phyloP scores from a whole-genome alignment of 2,888 invertebrate species.

The Agapostemon virescens region DNA sequence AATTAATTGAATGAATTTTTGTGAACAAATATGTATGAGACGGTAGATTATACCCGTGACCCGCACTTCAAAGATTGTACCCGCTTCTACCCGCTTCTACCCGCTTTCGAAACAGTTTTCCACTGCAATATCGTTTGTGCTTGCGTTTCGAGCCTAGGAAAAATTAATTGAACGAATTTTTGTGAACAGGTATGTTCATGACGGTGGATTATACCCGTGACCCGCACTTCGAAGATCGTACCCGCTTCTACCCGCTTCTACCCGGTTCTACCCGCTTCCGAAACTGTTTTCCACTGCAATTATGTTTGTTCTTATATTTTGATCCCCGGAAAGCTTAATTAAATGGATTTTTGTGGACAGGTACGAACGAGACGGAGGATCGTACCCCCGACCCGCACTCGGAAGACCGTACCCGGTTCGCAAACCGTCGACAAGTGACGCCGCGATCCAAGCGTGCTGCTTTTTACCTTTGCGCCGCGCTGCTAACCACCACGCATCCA shows the following conservation, averaged over 20 bases:
- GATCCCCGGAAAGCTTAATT: accelerated
- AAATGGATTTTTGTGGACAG: background rate
- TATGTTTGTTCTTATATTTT: background rate
- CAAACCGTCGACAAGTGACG: constrained; percentile 70
- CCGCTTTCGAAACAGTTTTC: too few species aligned
- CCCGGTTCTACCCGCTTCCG: too few species aligned
- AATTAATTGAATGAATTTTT: background rate
- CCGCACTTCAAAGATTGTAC: too few species aligned
- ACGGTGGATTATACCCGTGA: too few species aligned
- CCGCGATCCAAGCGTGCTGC: constrained; percentile 31
- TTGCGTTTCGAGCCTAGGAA: background rate
- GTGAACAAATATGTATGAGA: accelerated
- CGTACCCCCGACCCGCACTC: background rate
- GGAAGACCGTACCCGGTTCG: constrained; percentile 62
- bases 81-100: too few species aligned
- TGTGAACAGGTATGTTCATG: background rate
- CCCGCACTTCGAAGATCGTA: background rate
- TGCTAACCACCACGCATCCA: constrained; percentile 69
- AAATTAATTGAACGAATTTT: background rate
- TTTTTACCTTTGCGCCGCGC: constrained; percentile 63
- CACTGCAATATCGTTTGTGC: background rate
- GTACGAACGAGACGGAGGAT: background rate
- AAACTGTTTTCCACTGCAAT: background rate
- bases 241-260: too few species aligned
- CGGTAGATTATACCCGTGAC: background rate